Base-by-base conservation (phyloP, 2,888 invertebrate species). In the Tuberolachnus salignus region DNA sequence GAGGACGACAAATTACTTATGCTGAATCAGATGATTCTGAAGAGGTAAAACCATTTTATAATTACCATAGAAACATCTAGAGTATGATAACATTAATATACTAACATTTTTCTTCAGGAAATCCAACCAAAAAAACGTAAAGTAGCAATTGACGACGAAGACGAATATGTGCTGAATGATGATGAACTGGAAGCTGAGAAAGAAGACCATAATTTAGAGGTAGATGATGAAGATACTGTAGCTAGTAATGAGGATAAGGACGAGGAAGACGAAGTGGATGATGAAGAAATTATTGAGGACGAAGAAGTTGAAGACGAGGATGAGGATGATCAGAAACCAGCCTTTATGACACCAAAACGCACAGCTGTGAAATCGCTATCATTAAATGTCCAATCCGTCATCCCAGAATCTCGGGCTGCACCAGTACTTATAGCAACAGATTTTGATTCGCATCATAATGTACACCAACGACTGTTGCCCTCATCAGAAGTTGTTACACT, bases 1-100 rank as follows among this genome's bases (percentile, higher is more conserved):
- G 93, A 9, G 92, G 92, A 82, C 88, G 89, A 83, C 91, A 91
- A 85, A 91, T 92, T 81, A 91, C 91, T 85, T 94, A 94, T 84
- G 90, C 92, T 4, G 94, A 93, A 86, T 83, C 84, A 64, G 88
- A 91, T 72, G 91, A 91, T 82, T 91, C 92, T 10, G 93, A 91
- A 84, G 92, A 91, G 85, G 92, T 91, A 84, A 87, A 86, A 87
- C 64, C 21, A 46, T 13, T 16, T 11, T 8, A n/a, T 46, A 9
- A 14, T 14, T 46, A 42, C 4, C 4, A 44, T 1, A 44, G 3
- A 46, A 46, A 44, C 44, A 19, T 64, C 8, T 19, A 64, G 0
- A 26, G 4, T 66, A 11, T 11, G n/a, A n/a, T 10, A 53, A 59
- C 16, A 26, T 9, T 59, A 59, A 26, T 26, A 10, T 16, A 44